These are phyloP conservation scores for Suillia variegata DNA, from an alignment of 2,888 invertebrate genomes.

Conservation along the genomic window DNA sequence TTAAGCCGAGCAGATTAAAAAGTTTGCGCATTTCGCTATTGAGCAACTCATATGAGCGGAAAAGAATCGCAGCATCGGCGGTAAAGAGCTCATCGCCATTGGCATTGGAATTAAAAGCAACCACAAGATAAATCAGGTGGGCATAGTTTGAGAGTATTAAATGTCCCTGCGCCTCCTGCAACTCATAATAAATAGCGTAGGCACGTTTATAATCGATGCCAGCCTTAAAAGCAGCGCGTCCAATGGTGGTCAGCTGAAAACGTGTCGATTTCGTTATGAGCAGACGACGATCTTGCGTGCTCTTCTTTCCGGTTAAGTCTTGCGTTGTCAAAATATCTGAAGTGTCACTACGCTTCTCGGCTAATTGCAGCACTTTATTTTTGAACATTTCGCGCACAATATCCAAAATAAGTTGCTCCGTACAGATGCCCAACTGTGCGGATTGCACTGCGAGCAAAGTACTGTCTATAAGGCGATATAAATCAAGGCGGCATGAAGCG, in stretches of 20 bases:
- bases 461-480: slow-evolving; percentile 65
- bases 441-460: slow-evolving; percentile 74
- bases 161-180: slow-evolving; percentile 73
- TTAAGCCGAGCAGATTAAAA: slow-evolving; percentile 76
- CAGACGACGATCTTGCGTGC: slow-evolving; percentile 39
- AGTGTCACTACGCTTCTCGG: slow-evolving; percentile 24
- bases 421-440: slow-evolving; percentile 48
- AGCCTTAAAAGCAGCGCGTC: slow-evolving; percentile 85
- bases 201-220: slow-evolving; percentile 78
- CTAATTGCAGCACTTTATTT: slow-evolving; percentile 51
- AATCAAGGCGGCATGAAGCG: slow-evolving; percentile 64
- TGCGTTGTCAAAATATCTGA: slow-evolving; percentile 54
- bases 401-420: slow-evolving; percentile 45
- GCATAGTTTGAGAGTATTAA: slow-evolving; percentile 80
- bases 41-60: slow-evolving; percentile 68
- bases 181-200: slow-evolving; percentile 74
- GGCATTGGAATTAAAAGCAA: slow-evolving; percentile 53
- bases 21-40: slow-evolving; percentile 71
- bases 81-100: slow-evolving; percentile 72
- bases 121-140: slow-evolving; percentile 84
- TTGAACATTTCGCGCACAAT: slow-evolving; percentile 58
- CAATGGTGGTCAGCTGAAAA: slow-evolving; percentile 70
- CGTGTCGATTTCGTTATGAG: slow-evolving; percentile 61
- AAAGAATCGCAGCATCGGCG: slow-evolving; percentile 56
- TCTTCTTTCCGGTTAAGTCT: slow-evolving; percentile 39